Evolutionary conservation across 2,113 vertebrate genomes (phyloP).

Genomic region (Sus scrofa): DNA sequence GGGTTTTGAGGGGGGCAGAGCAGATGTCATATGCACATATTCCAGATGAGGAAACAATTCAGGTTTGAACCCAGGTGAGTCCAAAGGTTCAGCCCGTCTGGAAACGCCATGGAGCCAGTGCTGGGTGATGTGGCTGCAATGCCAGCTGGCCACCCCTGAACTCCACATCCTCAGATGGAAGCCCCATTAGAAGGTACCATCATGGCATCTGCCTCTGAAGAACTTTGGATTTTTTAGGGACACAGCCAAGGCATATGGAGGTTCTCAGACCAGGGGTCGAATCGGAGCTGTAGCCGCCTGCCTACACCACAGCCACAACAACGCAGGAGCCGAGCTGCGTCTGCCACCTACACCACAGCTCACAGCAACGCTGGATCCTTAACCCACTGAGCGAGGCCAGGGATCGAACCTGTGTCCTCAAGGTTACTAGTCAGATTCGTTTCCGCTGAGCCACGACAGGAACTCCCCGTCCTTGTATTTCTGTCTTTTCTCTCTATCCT

Average conservation of each 20-base stretch:
- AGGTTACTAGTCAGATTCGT: too few relatives aligned
- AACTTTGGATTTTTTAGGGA: neutral
- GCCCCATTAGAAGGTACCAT: too few relatives aligned
- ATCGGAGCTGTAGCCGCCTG: too few relatives aligned
- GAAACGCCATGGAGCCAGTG: neutral
- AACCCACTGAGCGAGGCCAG: too few relatives aligned
- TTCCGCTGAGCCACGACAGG: too few relatives aligned
- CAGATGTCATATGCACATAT: neutral
- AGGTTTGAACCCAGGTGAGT: neutral
- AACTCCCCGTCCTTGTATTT: neutral
- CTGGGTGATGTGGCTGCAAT: fast-evolving
- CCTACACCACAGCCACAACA: too few relatives aligned
- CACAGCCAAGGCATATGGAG: too few relatives aligned
- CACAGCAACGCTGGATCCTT: too few relatives aligned
- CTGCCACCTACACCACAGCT: too few relatives aligned
- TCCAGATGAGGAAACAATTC: neutral
- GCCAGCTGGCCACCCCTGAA: neutral
- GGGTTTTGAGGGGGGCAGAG: neutral
- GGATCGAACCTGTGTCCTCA: too few relatives aligned
- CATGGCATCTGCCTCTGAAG: neutral
- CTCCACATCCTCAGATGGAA: neutral
- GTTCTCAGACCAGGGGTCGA: too few relatives aligned
- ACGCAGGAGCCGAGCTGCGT: too few relatives aligned
- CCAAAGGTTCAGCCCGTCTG: neutral
- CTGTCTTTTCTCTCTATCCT: neutral